Evolutionary conservation across 2,113 vertebrate species (phyloP).

Genomic region (Myiopsitta monachus): DNA sequence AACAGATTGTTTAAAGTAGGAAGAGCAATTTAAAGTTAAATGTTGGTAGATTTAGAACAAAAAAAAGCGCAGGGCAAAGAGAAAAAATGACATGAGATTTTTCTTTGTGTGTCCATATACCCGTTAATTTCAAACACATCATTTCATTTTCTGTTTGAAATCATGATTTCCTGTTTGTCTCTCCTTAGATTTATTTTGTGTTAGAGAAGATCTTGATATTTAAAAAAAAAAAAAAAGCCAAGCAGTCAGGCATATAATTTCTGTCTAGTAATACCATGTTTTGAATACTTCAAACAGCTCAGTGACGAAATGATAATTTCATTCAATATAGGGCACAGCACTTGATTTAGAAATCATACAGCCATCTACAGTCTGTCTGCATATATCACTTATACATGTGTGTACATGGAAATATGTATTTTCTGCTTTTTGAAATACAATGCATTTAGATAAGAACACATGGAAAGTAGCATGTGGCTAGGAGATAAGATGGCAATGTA

Average conservation of each 20-base stretch:
- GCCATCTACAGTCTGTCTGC: conserved; percentile 23
- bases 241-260: neutral
- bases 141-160: neutral
- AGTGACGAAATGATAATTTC: neutral
- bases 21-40: conserved; percentile 36
- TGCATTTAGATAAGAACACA: neutral
- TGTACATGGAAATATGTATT: neutral
- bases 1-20: conserved; percentile 27
- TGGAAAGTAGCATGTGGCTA: neutral
- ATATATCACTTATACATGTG: neutral
- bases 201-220: neutral
- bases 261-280: neutral
- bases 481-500: neutral
- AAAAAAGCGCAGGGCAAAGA: neutral
- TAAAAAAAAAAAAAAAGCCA: neutral
- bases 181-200: neutral
- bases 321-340: neutral
- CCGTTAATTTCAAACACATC: neutral
- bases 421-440: neutral
- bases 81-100: neutral
- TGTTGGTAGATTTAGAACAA: neutral
- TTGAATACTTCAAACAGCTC: neutral
- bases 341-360: conserved; percentile 33
- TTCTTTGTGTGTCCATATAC: neutral
- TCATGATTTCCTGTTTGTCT: neutral